These are phyloP conservation scores for Drosophila prolongata DNA, from an alignment of 2,888 invertebrate species.

Conservation along the genomic window DNA sequence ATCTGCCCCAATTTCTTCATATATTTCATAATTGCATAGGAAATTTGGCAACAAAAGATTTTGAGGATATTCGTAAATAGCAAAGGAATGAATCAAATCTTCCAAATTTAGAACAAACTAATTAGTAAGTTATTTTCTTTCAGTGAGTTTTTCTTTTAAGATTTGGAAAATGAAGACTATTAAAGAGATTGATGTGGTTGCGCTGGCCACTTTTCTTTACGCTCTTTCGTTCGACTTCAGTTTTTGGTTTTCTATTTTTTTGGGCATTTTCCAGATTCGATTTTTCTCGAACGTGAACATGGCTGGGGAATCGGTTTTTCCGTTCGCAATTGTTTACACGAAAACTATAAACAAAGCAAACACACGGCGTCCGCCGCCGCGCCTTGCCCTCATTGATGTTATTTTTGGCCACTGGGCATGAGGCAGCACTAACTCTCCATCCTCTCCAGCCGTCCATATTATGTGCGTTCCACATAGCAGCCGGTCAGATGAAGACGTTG, in stretches of 20 bases:
- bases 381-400: conserved; percentile 54
- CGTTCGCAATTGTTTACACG: conserved; percentile 75
- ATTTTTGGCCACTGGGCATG: conserved; percentile 73
- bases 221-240: conserved; percentile 21
- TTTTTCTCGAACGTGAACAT: conserved; percentile 64
- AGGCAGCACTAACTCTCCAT: conserved; percentile 65
- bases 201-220: neutral
- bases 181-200: conserved; percentile 6
- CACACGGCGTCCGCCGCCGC: conserved; percentile 40
- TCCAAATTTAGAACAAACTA: too few relatives aligned
- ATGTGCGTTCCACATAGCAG: conserved; percentile 55
- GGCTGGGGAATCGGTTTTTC: conserved; percentile 52
- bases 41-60: too few relatives aligned
- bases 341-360: conserved; percentile 69
- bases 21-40: too few relatives aligned
- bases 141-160: neutral
- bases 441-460: conserved; percentile 49
- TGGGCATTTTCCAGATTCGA: conserved; percentile 44
- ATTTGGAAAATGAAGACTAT: neutral
- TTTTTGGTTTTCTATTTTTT: conserved; percentile 7
- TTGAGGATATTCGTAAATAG: too few relatives aligned
- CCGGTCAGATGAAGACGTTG: conserved; percentile 38
- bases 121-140: too few relatives aligned
- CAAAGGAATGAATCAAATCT: too few relatives aligned
- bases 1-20: too few relatives aligned